Conservation (phyloP, 2,797 vertebrate species). For the Dallia pectoralis region DNA sequence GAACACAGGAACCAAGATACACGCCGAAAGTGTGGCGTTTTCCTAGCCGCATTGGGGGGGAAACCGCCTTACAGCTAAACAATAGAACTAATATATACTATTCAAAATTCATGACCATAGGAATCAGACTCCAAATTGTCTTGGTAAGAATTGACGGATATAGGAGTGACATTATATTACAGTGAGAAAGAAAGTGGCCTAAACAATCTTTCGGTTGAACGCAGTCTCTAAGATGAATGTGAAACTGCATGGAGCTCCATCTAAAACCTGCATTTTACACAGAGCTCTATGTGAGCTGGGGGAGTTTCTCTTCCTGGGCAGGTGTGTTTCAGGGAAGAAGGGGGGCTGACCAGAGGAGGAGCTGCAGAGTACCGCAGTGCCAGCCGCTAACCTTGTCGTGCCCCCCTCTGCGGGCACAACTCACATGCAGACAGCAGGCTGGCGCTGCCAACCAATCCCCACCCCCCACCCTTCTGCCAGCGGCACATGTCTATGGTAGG, state of each 20-base stretch:
- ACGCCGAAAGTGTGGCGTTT: not conserved
- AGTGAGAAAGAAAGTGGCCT: not conserved
- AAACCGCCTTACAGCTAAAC: not conserved
- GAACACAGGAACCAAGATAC: not conserved
- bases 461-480: not conserved
- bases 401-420: constrained; percentile 12
- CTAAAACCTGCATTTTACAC: not conserved
- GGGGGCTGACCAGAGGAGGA: constrained; percentile 14
- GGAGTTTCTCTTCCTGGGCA: constrained; percentile 32
- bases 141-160: not conserved
- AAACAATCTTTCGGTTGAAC: not conserved
- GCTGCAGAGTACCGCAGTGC: constrained; percentile 18
- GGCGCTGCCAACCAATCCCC: not conserved
- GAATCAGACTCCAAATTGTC: not conserved
- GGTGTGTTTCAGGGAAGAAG: constrained; percentile 25
- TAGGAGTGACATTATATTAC: not conserved
- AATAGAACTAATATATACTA: constrained; percentile 2
- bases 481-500: constrained; percentile 10
- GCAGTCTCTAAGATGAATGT: not conserved
- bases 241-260: not conserved
- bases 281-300: not conserved
- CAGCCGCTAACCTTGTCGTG: constrained; percentile 18
- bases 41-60: not conserved
- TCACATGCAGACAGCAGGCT: constrained; percentile 12
- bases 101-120: not conserved